Evolutionary conservation across 2,113 vertebrate genomes (phyloP), one percentile per base, ranked within the genome.

Genomic region (Leptosomus discolor): DNA sequence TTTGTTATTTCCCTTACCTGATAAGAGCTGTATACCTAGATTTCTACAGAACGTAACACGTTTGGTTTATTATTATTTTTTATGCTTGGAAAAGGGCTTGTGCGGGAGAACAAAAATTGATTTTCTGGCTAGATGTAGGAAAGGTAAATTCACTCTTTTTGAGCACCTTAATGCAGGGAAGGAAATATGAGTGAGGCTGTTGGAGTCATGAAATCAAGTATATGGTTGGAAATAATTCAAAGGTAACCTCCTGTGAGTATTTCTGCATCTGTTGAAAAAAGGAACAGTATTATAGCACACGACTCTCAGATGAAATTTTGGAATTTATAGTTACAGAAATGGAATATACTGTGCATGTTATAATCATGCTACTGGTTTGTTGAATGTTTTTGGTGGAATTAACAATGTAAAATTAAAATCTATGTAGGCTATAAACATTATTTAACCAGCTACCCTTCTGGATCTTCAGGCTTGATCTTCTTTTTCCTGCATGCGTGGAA

Each of bases 1-100:
- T 92, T 95, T 48, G 8, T 92, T 95, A 75, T 80, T 92, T 82
- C 46, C 39, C 81, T 75, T 84, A 89, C 88, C 82, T 97, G 88
- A 93, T 96, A 94, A 92, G 94, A 96, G 69, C 67, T 46, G 8
- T 61, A 87, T 68, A 67, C 91, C 65, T 95, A 30, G 61, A 68
- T 91, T 76, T 89, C 39, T 78, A 78, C 64, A 50, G 26, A 74
- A 58, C 68, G 13, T 43, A 92, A 64, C 12, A 12, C 10, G 19
- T n/a, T n/a, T n/a, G n/a, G n/a, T n/a, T n/a, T n/a, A 21, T 22
- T 48, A 15, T 15, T 23, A 23, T 19, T 69, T n/a, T 64, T 70
- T 39, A 9, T 61, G 24, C 46, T 78, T 81, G 45, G 26, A 56
- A 80, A 90, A 19, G 26, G 16, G 15, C 8, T 96, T 67, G 4